Conservation (phyloP, 2,888 invertebrate genomes). For the Polyommatus icarus region DNA sequence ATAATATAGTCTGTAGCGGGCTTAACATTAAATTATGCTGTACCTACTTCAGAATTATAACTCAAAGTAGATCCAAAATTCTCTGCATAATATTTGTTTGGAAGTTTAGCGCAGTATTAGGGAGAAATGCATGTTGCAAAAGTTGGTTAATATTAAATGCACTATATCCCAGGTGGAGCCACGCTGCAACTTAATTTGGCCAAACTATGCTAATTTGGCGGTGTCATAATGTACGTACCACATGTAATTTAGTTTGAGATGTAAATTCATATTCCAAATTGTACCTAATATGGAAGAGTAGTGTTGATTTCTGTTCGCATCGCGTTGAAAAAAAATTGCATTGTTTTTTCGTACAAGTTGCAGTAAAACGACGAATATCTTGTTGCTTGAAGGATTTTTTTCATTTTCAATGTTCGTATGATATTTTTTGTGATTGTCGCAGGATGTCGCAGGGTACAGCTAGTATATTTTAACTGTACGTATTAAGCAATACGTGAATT, state of each 20-base stretch:
- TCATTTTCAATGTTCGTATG: too few species aligned
- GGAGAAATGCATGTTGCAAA: conserved; percentile 56
- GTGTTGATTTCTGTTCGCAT: neutral
- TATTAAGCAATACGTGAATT: too few species aligned
- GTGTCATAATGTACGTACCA: conserved; percentile 29
- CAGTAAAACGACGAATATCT: too few species aligned
- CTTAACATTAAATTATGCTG: neutral
- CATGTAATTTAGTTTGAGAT: conserved; percentile 24
- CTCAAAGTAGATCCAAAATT: conserved; percentile 24
- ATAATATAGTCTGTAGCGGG: neutral
- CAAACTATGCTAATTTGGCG: conserved; percentile 36
- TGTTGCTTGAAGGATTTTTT: too few species aligned
- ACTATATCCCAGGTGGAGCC: conserved; percentile 50
- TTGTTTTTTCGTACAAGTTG: too few species aligned
- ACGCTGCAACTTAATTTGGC: conserved; percentile 41
- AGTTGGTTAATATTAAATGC: conserved; percentile 55
- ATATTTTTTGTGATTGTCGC: too few species aligned
- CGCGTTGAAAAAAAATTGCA: too few species aligned
- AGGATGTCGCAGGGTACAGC: too few species aligned
- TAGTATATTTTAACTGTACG: neutral
- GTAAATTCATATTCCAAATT: conserved; percentile 11
- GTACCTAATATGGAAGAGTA: neutral
- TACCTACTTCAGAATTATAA: conserved; percentile 9
- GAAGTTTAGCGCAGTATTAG: conserved; percentile 33
- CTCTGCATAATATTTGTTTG: conserved; percentile 31